phyloP scores from a whole-genome alignment of 2,797 vertebrate species.

The Sebastes alutus region DNA sequence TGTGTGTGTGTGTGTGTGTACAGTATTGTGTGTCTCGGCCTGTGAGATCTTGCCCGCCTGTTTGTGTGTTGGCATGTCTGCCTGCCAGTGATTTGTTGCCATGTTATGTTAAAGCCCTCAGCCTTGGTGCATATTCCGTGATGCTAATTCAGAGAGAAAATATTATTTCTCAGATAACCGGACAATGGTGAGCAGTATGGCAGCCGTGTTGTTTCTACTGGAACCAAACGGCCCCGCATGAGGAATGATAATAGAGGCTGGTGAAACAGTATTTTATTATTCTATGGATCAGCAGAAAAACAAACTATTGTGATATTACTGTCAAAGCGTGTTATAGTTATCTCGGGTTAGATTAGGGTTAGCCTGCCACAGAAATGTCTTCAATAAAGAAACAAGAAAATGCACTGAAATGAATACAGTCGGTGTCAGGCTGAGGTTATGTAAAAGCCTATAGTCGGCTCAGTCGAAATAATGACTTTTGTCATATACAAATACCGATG shows the following conservation, averaged over 20 bases:
- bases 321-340: conserved; percentile 43
- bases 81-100: conserved; percentile 46
- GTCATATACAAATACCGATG: not conserved
- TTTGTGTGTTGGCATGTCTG: conserved; percentile 31
- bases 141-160: conserved; percentile 57
- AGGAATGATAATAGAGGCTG: conserved; percentile 58
- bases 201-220: conserved; percentile 56
- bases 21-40: conserved; percentile 41
- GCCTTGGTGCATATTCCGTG: conserved; percentile 27
- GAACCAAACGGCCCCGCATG: conserved; percentile 31
- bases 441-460: not conserved
- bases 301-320: conserved; percentile 56
- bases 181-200: conserved; percentile 45
- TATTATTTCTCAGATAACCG: conserved; percentile 59
- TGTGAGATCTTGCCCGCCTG: conserved; percentile 38
- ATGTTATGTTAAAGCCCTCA: conserved; percentile 36
- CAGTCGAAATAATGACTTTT: not conserved
- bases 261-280: conserved; percentile 56
- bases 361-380: conserved; percentile 26
- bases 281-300: conserved; percentile 55
- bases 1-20: conserved; percentile 16
- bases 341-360: conserved; percentile 12
- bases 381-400: conserved; percentile 4
- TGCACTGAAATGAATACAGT: not conserved
- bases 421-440: not conserved